Conservation (phyloP, 2,888 invertebrate species). For the Myopa tessellatipennis region DNA sequence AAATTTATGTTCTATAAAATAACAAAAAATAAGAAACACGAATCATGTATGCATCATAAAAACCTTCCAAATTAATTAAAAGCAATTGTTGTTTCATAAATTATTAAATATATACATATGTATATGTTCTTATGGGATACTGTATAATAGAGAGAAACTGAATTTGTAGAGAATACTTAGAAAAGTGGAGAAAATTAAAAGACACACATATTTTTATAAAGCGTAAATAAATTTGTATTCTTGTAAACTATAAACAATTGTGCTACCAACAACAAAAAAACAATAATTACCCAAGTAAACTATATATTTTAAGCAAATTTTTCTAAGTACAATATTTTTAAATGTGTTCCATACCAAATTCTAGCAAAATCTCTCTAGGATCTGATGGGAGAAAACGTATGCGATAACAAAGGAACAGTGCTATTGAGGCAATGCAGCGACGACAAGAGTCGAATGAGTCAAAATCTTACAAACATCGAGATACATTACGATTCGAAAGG, state of each 20-base stretch:
- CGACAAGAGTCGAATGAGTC: too few relatives aligned
- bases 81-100: conserved; percentile 28
- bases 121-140: conserved; percentile 1
- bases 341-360: too few relatives aligned
- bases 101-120: conserved; percentile 1
- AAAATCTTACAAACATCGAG: too few relatives aligned
- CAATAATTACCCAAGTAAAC: not conserved
- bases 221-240: conserved; percentile 13
- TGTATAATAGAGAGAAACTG: not conserved
- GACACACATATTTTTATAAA: conserved; percentile 30
- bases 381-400: too few relatives aligned
- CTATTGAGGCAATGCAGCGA: too few relatives aligned
- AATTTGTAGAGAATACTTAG: not conserved
- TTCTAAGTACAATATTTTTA: too few relatives aligned
- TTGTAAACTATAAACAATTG: not conserved
- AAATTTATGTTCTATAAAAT: not conserved
- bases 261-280: not conserved
- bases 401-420: too few relatives aligned
- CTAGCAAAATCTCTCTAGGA: too few relatives aligned
- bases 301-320: too few relatives aligned
- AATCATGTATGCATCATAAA: not conserved
- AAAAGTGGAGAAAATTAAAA: not conserved
- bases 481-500: too few relatives aligned
- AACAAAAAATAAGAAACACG: not conserved
- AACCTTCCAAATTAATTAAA: conserved; percentile 35